Evolutionary conservation across 2,113 vertebrate genomes (phyloP).

Genomic region (Antennarius striatus): DNA sequence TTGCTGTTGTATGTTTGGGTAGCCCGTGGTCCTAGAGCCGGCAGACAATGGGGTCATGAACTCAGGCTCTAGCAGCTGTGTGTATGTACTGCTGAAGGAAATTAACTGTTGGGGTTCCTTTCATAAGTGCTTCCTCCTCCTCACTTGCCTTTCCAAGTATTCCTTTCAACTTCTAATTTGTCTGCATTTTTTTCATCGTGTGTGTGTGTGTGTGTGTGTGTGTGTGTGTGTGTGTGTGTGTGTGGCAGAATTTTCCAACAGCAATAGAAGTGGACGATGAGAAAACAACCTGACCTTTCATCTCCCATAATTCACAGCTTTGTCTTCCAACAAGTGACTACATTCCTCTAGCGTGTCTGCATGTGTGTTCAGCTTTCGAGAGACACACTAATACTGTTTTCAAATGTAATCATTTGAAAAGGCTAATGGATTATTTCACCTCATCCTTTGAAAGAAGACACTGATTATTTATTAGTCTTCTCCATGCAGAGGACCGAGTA

Average conservation of each 20-base stretch:
- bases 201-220: conserved; percentile 7
- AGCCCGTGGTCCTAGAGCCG: conserved; percentile 13
- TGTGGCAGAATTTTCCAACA: conserved; percentile 24
- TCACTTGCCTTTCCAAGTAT: conserved; percentile 51
- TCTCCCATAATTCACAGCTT: conserved; percentile 41
- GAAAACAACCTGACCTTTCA: conserved; percentile 35
- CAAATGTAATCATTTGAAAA: background rate
- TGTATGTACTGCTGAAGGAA: conserved; percentile 50
- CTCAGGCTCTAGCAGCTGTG: conserved; percentile 28
- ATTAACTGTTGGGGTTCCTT: conserved; percentile 49
- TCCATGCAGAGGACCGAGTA: background rate
- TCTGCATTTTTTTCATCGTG: conserved; percentile 22
- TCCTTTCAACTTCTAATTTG: conserved; percentile 47
- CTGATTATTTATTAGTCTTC: background rate
- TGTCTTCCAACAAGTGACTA: conserved; percentile 5
- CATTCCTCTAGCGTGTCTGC: conserved; percentile 26
- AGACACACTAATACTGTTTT: background rate
- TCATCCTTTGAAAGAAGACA: background rate
- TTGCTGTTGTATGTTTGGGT: conserved; percentile 26
- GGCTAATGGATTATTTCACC: background rate
- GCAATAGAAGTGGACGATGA: conserved; percentile 17
- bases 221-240: conserved; percentile 21
- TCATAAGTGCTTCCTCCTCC: conserved; percentile 58
- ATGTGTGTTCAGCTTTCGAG: conserved; percentile 1
- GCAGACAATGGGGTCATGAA: conserved; percentile 48